Evolutionary conservation across 2,888 invertebrate genomes (phyloP).

Genomic region (Lamellibrachia columna): DNA sequence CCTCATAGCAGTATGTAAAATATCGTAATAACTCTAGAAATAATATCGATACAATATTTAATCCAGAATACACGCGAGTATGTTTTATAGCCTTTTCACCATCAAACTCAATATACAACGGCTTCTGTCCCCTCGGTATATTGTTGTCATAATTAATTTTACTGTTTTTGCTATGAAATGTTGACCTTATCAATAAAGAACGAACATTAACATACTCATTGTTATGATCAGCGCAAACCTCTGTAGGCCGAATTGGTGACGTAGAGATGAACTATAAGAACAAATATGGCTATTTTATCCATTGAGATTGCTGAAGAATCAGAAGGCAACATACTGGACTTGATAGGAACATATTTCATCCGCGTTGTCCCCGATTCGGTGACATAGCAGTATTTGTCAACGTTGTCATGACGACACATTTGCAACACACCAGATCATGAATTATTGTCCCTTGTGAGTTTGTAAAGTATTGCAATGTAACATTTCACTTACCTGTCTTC

Average conservation of each 20-base stretch:
- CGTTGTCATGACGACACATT: background rate
- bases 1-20: background rate
- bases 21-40: background rate
- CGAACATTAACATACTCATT: no score
- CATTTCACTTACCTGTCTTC: background rate
- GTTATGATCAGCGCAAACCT: background rate
- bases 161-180: no score
- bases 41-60: background rate
- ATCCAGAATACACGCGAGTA: background rate
- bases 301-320: background rate
- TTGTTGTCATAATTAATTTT: no score
- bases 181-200: no score
- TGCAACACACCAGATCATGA: background rate
- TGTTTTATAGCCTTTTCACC: background rate
- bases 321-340: background rate
- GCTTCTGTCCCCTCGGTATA: no score
- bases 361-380: background rate
- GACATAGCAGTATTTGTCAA: background rate
- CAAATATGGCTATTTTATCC: background rate
- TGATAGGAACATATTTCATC: background rate
- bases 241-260: background rate
- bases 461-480: background rate
- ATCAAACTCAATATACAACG: no score
- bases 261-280: background rate
- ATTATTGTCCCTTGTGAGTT: no score